These are phyloP conservation scores for Papilio aristodemus DNA, from an alignment of 1,140 invertebrate genomes.

Conservation along the genomic window DNA sequence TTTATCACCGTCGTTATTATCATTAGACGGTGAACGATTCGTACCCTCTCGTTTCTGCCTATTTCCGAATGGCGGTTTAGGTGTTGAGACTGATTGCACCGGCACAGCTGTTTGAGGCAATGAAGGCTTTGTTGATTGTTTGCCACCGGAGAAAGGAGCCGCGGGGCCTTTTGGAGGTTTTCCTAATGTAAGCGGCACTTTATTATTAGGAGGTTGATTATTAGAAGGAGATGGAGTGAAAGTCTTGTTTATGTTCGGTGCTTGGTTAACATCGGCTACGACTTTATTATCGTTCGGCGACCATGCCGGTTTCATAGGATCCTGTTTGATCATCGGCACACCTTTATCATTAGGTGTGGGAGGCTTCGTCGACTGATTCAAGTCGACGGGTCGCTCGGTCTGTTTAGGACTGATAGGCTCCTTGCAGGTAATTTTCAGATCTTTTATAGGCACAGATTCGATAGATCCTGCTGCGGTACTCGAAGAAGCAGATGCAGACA, in stretches of 20 bases:
- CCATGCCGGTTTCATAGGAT: constrained; percentile 66
- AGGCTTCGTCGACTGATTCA: constrained; percentile 51
- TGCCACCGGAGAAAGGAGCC: constrained; percentile 66
- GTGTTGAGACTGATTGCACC: constrained; percentile 66
- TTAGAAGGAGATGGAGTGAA: constrained; percentile 51
- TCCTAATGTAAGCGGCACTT: constrained; percentile 52
- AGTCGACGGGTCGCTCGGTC: constrained; percentile 46
- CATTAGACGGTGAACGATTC: constrained; percentile 67
- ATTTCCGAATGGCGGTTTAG: constrained; percentile 76
- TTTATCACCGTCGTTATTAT: constrained; percentile 57
- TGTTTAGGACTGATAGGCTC: constrained; percentile 69
- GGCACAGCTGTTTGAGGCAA: constrained; percentile 69
- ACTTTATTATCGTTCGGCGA: constrained; percentile 51
- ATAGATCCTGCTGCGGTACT: constrained; percentile 43
- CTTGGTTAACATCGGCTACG: constrained; percentile 41
- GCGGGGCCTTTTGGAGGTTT: constrained; percentile 66
- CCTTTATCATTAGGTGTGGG: constrained; percentile 53
- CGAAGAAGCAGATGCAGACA: constrained; percentile 41
- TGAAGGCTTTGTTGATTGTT: constrained; percentile 58
- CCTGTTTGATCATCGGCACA: constrained; percentile 57
- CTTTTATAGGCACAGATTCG: constrained; percentile 72
- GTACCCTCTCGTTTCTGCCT: constrained; percentile 71
- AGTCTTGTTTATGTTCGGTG: constrained; percentile 48
- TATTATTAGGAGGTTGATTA: constrained; percentile 44
- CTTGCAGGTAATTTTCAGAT: constrained; percentile 72